A percentile compares a stretch with the other conserved stretches of the same genome.
These are phyloP conservation scores for Morinoia aosen DNA, from an alignment of 2,888 invertebrate genomes.

Conservation along the genomic window DNA sequence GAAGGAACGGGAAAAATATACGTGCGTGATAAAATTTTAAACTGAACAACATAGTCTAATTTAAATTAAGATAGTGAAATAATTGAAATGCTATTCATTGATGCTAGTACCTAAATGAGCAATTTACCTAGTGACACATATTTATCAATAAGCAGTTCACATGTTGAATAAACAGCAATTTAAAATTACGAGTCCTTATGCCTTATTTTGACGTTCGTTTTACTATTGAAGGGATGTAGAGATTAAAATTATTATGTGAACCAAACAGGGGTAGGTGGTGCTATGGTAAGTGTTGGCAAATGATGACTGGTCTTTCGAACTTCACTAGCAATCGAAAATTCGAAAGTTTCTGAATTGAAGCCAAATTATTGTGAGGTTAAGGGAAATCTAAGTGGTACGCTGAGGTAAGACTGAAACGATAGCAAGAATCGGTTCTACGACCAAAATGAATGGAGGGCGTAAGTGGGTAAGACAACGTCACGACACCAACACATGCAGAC, in stretches of 20 bases:
- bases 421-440: neutral
- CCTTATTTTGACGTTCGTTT: neutral
- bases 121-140: too few relatives aligned
- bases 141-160: too few relatives aligned
- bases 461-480: neutral
- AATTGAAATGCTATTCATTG: too few relatives aligned
- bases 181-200: too few relatives aligned
- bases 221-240: neutral
- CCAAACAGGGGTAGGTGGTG: neutral
- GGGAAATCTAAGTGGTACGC: neutral
- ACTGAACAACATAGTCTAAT: too few relatives aligned
- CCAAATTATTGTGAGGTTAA: neutral
- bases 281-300: neutral
- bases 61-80: too few relatives aligned
- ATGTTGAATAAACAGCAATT: too few relatives aligned
- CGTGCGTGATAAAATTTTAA: too few relatives aligned
- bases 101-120: too few relatives aligned
- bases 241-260: neutral
- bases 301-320: neutral
- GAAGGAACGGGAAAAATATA: too few relatives aligned
- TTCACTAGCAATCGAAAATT: neutral
- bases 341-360: neutral
- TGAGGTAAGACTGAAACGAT: neutral
- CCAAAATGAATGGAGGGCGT: neutral
- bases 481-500: too few relatives aligned